phyloP scores from a whole-genome alignment of 2,797 vertebrate species.

The Coregonus ussuriensis region DNA sequence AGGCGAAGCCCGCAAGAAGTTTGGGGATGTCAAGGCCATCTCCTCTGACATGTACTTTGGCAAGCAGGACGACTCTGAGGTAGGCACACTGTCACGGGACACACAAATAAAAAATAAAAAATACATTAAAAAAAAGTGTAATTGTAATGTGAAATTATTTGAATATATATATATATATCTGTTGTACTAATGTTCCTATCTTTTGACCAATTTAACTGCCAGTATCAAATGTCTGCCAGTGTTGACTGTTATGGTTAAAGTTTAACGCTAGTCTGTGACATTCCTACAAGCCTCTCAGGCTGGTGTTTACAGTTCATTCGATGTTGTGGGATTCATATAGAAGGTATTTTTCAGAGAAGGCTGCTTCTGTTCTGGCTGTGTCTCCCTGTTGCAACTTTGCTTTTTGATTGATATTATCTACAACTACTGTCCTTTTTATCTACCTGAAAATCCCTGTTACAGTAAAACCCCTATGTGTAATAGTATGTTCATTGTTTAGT shows the following conservation, averaged over 20 bases:
- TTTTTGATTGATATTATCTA: too few species aligned
- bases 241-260: neutral
- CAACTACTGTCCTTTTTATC: too few species aligned
- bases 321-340: neutral
- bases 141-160: neutral
- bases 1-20: slow-evolving; percentile 90
- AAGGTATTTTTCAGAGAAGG: neutral
- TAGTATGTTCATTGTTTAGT: neutral
- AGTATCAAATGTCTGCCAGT: neutral
- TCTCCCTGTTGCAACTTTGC: too few species aligned
- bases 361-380: neutral
- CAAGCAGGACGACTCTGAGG: slow-evolving; percentile 84
- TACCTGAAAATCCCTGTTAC: neutral
- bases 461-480: neutral
- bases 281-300: neutral
- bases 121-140: too few species aligned
- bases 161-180: neutral
- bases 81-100: neutral
- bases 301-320: neutral
- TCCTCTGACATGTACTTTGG: slow-evolving; percentile 98
- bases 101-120: neutral
- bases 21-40: slow-evolving; percentile 89
- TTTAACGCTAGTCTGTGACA: neutral
- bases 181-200: neutral
- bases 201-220: neutral